Evolutionary conservation across 2,888 invertebrate genomes (phyloP).

Genomic region (Nymphalis urticae): DNA sequence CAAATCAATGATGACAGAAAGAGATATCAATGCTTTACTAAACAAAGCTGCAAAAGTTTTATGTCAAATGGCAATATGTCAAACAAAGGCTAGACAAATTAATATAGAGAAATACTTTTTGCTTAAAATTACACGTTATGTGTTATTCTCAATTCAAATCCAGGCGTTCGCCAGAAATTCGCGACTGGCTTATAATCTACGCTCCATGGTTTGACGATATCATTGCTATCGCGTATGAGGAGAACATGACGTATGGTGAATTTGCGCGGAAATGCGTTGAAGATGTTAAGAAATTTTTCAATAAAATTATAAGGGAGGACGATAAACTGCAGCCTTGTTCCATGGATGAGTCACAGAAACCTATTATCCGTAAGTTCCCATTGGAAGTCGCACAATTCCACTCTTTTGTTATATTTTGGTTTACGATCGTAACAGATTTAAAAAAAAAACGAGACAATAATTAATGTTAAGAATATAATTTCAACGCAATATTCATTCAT

Average conservation of each 20-base stretch:
- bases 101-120: too few species aligned
- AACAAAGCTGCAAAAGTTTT: too few species aligned
- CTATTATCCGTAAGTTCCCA: conserved; percentile 32
- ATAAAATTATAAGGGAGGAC: conserved; percentile 18
- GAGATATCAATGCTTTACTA: too few species aligned
- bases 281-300: conserved; percentile 42
- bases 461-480: too few species aligned
- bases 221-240: conserved; percentile 83
- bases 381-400: neutral
- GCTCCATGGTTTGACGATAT: conserved; percentile 85
- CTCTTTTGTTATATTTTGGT: neutral
- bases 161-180: conserved; percentile 77
- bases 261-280: conserved; percentile 42
- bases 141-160: conserved; percentile 11
- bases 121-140: neutral
- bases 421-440: neutral
- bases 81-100: too few species aligned
- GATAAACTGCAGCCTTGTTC: conserved; percentile 51
- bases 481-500: neutral
- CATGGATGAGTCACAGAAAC: conserved; percentile 40
- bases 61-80: too few species aligned
- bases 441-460: neutral
- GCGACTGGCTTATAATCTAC: conserved; percentile 83
- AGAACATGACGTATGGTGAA: conserved; percentile 72
- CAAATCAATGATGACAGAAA: too few species aligned